Conservation (phyloP, 1,140 invertebrate species). For the Scaptodrosophila lebanonensis region DNA sequence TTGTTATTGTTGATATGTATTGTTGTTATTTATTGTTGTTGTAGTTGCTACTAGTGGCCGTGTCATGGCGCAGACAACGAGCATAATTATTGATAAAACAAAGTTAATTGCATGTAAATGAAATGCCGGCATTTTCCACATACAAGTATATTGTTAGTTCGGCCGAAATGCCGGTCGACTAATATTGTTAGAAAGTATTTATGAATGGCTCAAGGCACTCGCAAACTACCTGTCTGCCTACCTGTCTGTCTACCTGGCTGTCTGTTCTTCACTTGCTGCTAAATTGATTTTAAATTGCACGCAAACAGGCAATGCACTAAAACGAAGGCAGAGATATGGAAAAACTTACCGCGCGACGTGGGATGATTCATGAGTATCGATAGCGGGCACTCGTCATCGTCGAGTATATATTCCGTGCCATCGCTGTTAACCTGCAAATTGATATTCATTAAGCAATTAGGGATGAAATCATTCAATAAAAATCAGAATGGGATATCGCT, state of each 20-base stretch:
- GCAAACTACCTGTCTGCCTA: no score
- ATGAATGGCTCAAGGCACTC: conserved; percentile 57
- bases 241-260: no score
- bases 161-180: no score
- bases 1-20: conserved; percentile 30
- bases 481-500: no score
- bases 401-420: conserved; percentile 92
- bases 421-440: conserved; percentile 83
- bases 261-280: not conserved
- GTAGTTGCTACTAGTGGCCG: not conserved
- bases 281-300: conserved; percentile 61
- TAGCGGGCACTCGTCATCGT: conserved; percentile 97
- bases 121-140: conserved; percentile 6
- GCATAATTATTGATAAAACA: conserved; percentile 77
- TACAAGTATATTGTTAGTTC: no score
- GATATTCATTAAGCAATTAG: no score
- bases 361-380: conserved; percentile 95
- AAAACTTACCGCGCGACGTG: conserved; percentile 86
- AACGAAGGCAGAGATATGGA: not conserved
- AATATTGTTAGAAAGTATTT: conserved; percentile 15
- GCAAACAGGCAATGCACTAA: conserved; percentile 31
- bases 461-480: no score
- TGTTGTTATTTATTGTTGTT: conserved; percentile 9
- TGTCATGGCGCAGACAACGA: conserved; percentile 10
- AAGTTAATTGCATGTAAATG: conserved; percentile 47